phyloP scores from a whole-genome alignment of 2,113 vertebrate genomes.

The Chelonoidis abingdonii region DNA sequence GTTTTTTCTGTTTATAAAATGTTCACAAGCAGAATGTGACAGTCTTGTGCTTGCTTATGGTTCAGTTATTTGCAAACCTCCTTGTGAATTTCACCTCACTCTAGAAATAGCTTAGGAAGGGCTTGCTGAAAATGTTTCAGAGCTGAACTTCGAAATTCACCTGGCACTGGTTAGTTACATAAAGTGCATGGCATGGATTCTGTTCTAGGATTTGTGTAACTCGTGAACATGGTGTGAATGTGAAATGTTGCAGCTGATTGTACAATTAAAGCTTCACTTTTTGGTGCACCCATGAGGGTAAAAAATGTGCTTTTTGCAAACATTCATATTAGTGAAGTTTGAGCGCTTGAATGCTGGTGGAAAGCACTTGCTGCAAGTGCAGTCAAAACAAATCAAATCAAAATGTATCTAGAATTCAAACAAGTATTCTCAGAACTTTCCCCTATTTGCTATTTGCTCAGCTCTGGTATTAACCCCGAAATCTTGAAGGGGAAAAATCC shows the following conservation, averaged over 20 bases:
- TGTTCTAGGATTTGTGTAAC: slow-evolving; percentile 45
- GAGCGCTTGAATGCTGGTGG: background rate
- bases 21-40: slow-evolving; percentile 35
- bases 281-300: background rate
- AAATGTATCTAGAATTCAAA: background rate
- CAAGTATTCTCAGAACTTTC: background rate
- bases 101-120: slow-evolving; percentile 67
- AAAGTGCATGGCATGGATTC: slow-evolving; percentile 47
- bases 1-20: slow-evolving; percentile 53
- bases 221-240: background rate
- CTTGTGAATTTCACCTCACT: slow-evolving; percentile 61
- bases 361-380: background rate
- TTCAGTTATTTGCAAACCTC: slow-evolving; percentile 67
- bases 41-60: slow-evolving; percentile 53
- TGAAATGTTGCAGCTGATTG: slow-evolving; percentile 54
- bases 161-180: slow-evolving; percentile 52
- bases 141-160: slow-evolving; percentile 65
- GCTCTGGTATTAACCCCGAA: background rate
- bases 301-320: background rate
- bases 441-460: background rate
- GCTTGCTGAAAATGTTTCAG: background rate
- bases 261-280: background rate
- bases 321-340: background rate
- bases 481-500: background rate
- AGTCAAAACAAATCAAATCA: rapidly evolving